Evolutionary conservation across 2,888 invertebrate species (phyloP), one percentile per base, ranked within the genome.

Genomic region (Invenusta paracnida): DNA sequence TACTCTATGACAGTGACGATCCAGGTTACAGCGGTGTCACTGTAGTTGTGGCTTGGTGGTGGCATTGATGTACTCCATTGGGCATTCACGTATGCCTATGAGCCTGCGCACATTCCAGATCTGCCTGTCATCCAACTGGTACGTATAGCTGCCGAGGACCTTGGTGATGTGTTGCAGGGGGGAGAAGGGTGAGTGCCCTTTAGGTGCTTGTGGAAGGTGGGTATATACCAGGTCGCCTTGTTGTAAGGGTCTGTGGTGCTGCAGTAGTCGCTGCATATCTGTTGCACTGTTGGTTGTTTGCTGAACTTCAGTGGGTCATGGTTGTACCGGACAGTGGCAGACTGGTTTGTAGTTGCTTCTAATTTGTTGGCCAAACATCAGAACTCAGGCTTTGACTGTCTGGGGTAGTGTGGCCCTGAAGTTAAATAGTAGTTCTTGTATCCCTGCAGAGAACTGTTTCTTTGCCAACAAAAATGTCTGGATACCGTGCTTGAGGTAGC

Each of bases 141-240:
- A 83, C 17, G 29, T 83, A 27, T 27, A 83, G n/a, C 30, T 83
- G n/a, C 83, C 83, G 67, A 83, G 48, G 0, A 83, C 81, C 27
- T 83, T 83, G 83, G 83, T 83, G 1, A 83, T 30, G n/a, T 1
- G 29, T 27, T 23, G 30, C 27, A 31, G 83, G 0, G 29, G 17
- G 31, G 83, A 66, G 29, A 83, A 83, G 1, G 29, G 83, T 0
- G 30, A 30, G 11, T 29, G 30, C n/a, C 83, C 83, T 29, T 83
- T 83, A 0, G 48, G 83, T n/a, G 30, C 2, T 23, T 81, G 30
- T 1, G 83, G 29, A 0, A 29, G 29, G 27, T n/a, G 29, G 29
- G 67, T 81, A 17, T 31, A 11, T 29, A 83, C 67, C 27, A 29
- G 29, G 11, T 83, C 83, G 23, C 83, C 83, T n/a, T 23, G 27